A percentile compares a stretch with the other conserved stretches of the same genome.
Evolutionary conservation across 2,888 invertebrate genomes (phyloP).

Genomic region (Pyrochroa serraticornis): DNA sequence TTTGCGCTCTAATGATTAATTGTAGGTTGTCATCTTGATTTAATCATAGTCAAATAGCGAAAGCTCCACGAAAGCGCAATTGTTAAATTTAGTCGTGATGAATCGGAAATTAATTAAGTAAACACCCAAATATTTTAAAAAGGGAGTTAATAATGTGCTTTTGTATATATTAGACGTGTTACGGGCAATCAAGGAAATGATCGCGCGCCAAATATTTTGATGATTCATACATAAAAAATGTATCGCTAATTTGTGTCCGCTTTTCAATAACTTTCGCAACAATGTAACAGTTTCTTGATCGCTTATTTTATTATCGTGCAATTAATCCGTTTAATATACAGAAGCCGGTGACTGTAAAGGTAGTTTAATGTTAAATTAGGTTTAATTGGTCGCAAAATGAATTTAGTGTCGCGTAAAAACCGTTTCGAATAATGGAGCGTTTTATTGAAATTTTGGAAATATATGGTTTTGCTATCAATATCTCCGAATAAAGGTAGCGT

Average conservation of each 20-base stretch:
- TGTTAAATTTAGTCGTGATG: too few species aligned
- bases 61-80: too few species aligned
- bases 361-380: too few species aligned
- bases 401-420: background rate
- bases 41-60: too few species aligned
- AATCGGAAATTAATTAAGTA: slow-evolving; percentile 11
- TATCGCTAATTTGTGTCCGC: slow-evolving; percentile 13
- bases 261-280: slow-evolving; percentile 21
- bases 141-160: slow-evolving; percentile 9
- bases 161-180: slow-evolving; percentile 10
- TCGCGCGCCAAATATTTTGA: slow-evolving; percentile 27
- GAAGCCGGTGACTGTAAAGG: too few species aligned
- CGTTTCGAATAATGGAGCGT: background rate
- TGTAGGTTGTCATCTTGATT: background rate
- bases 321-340: background rate
- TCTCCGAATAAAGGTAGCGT: slow-evolving; percentile 22
- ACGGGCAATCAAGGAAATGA: slow-evolving; percentile 22
- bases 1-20: background rate
- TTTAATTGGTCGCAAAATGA: too few species aligned
- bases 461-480: slow-evolving; percentile 1
- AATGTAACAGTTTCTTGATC: slow-evolving; percentile 9
- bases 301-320: background rate
- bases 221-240: slow-evolving; percentile 28
- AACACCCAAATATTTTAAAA: slow-evolving; percentile 21
- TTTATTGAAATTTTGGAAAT: too few species aligned